Evolutionary conservation across 1,140 invertebrate genomes (phyloP).

Genomic region (Atta cephalotes): DNA sequence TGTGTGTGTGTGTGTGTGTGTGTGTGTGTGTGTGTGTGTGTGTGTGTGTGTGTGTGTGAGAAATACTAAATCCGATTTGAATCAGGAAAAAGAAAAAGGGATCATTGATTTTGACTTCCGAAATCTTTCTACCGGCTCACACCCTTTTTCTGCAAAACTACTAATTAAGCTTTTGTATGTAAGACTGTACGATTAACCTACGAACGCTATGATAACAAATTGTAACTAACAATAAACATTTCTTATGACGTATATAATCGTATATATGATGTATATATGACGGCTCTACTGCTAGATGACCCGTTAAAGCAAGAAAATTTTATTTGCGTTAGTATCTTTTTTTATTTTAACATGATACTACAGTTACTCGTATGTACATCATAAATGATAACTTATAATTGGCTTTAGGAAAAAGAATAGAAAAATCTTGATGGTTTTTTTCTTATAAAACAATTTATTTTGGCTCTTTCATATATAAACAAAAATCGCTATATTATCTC

Average conservation of each 20-base stretch:
- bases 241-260: constrained; percentile 55
- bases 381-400: not conserved
- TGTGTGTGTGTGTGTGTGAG: not conserved
- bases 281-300: not conserved
- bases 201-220: constrained; percentile 55
- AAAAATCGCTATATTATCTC: constrained; percentile 59
- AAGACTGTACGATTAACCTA: constrained; percentile 63
- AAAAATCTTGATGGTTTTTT: constrained; percentile 2
- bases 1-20: no score
- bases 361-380: not conserved
- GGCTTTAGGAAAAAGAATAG: not conserved
- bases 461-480: constrained; percentile 68
- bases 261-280: no score
- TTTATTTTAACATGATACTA: not conserved
- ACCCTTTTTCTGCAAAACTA: constrained; percentile 33
- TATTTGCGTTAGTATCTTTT: not conserved
- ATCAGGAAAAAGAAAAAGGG: constrained; percentile 29
- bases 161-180: constrained; percentile 69
- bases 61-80: constrained; percentile 44
- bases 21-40: no score
- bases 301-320: constrained; percentile 4
- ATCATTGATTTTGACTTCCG: constrained; percentile 51
- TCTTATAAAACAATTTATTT: constrained; percentile 76
- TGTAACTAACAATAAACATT: constrained; percentile 65
- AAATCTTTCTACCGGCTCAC: constrained; percentile 50